These are phyloP conservation scores for Laticauda laticaudata DNA, from an alignment of 2,113 vertebrate species.

Conservation along the genomic window DNA sequence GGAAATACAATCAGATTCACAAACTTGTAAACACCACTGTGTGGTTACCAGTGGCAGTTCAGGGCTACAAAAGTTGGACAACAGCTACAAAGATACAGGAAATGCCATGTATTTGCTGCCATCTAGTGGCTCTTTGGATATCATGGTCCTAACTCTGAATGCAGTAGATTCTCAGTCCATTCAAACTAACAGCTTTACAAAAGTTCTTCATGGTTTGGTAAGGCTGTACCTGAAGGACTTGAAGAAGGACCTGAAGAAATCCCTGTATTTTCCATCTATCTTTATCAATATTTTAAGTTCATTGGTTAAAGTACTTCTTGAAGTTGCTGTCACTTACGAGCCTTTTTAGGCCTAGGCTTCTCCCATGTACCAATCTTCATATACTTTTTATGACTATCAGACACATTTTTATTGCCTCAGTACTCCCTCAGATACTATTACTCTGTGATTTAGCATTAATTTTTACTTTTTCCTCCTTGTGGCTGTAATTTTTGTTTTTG, in stretches of 20 bases:
- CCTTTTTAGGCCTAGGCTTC: not conserved
- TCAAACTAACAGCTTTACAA: not conserved
- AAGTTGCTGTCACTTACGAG: not conserved
- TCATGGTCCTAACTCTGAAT: not conserved
- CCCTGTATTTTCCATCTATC: not conserved
- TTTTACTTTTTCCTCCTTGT: not conserved
- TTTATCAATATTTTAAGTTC: not conserved
- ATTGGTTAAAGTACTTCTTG: not conserved
- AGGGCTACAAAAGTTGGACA: not conserved
- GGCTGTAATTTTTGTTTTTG: not conserved
- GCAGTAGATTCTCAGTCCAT: not conserved
- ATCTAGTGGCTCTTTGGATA: not conserved
- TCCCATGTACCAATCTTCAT: not conserved
- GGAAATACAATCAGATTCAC: not conserved
- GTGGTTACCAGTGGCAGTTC: not conserved
- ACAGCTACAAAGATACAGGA: not conserved
- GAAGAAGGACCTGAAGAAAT: too few species aligned
- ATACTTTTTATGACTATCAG: not conserved
- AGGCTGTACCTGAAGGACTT: not conserved
- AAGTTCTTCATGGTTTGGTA: not conserved
- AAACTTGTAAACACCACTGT: not conserved
- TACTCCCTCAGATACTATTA: not conserved
- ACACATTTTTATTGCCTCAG: not conserved
- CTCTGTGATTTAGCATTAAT: not conserved
- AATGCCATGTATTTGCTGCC: not conserved